phyloP scores from a whole-genome alignment of 1,140 invertebrate species.

The Plectrocnemia conspersa region DNA sequence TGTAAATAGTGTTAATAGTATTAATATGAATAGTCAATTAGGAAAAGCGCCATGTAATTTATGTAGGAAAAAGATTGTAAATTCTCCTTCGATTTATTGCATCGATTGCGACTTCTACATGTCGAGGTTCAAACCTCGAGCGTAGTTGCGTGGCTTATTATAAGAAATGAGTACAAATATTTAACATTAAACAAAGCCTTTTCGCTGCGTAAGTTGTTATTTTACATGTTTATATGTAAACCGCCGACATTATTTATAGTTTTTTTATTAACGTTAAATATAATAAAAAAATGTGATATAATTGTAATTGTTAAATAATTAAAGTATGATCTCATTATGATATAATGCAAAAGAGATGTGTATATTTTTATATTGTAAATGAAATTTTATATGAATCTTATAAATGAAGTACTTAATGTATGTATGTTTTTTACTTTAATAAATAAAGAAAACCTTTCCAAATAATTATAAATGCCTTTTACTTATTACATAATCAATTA shows the following conservation, averaged over 20 bases:
- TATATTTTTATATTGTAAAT: conserved; percentile 15
- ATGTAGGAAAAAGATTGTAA: conserved; percentile 76
- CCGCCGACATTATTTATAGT: too few species aligned
- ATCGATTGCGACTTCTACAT: conserved; percentile 88
- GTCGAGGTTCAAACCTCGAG: conserved; percentile 69
- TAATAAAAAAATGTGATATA: background rate
- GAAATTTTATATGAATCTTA: conserved; percentile 4
- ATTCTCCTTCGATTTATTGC: conserved; percentile 73
- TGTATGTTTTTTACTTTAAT: conserved; percentile 14
- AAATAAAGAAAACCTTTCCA: conserved; percentile 13
- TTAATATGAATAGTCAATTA: conserved; percentile 34
- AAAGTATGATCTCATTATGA: conserved; percentile 20
- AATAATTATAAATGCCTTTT: conserved; percentile 2
- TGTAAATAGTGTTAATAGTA: conserved; percentile 4
- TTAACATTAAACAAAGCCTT: too few species aligned
- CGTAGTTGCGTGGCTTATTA: conserved; percentile 35
- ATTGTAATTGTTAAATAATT: background rate
- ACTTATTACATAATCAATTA: too few species aligned
- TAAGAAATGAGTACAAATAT: conserved; percentile 19
- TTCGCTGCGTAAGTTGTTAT: too few species aligned
- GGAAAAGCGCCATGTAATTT: conserved; percentile 68
- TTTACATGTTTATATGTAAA: too few species aligned
- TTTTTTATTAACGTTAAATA: too few species aligned
- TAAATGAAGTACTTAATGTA: too few species aligned
- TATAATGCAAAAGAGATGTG: background rate